Evolutionary conservation across 1,140 invertebrate genomes (phyloP).

Genomic region (Medauroidea extradentata): DNA sequence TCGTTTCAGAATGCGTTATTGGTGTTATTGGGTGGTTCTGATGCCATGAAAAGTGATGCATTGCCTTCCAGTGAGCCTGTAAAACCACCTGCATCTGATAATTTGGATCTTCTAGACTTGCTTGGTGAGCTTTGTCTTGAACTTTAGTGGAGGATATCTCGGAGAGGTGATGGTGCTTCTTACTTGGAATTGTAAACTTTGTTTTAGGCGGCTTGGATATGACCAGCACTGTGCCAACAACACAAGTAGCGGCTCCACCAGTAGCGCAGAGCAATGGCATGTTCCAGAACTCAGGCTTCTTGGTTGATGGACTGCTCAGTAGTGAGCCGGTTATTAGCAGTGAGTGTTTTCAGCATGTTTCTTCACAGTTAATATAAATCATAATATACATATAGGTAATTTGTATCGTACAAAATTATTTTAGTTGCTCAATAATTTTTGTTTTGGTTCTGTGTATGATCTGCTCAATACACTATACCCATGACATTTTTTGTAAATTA

Average conservation of each 20-base stretch:
- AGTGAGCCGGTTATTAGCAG: conserved; percentile 24
- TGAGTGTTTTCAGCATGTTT: conserved; percentile 1
- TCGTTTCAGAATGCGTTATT: conserved; percentile 63
- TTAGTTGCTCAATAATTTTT: too few species aligned
- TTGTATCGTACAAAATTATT: too few species aligned
- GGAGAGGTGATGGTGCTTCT: conserved; percentile 36
- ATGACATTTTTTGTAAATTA: not conserved
- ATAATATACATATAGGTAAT: too few species aligned
- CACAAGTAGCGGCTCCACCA: conserved; percentile 39
- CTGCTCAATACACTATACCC: too few species aligned
- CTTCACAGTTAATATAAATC: not conserved
- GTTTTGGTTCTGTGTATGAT: too few species aligned
- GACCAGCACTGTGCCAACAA: conserved; percentile 3
- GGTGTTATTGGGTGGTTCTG: conserved; percentile 64
- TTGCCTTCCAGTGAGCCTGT: conserved; percentile 51
- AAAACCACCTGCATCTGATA: conserved; percentile 45
- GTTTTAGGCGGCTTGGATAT: conserved; percentile 24
- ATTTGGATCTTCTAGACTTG: conserved; percentile 82
- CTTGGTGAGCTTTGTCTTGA: conserved; percentile 56
- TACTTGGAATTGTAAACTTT: not conserved
- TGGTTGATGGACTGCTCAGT: conserved; percentile 59
- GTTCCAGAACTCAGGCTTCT: conserved; percentile 48
- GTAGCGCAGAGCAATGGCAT: conserved; percentile 41
- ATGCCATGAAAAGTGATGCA: conserved; percentile 68
- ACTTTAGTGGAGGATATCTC: too few species aligned